A percentile compares a stretch with the other conserved stretches of the same genome.
Conservation (phyloP, 2,797 vertebrate genomes). For the Leptodactylus fallax region DNA sequence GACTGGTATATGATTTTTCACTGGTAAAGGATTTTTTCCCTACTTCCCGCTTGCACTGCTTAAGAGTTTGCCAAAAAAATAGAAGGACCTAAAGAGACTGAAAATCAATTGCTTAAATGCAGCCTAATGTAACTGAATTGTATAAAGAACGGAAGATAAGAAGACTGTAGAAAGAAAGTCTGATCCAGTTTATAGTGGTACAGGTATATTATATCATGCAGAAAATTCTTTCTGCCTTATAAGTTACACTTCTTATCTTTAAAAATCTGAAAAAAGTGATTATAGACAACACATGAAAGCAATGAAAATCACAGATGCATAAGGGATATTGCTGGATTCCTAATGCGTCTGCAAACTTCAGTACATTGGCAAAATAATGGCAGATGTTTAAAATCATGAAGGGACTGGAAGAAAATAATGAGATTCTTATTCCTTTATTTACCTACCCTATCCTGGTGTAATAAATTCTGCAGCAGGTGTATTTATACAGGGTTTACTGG, state of each 20-base stretch:
- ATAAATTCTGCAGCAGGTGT: conserved; percentile 26
- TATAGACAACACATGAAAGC: not conserved
- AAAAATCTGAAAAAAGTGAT: not conserved
- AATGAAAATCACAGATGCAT: not conserved
- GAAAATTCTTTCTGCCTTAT: not conserved
- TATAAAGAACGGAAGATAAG: no score
- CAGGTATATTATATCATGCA: not conserved
- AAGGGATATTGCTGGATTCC: not conserved
- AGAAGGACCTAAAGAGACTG: no score
- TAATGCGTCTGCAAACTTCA: conserved; percentile 1
- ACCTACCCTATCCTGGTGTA: not conserved
- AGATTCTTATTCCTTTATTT: conserved; percentile 24
- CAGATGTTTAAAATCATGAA: conserved; percentile 18
- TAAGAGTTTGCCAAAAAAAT: no score
- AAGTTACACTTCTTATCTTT: not conserved
- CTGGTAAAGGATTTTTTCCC: no score
- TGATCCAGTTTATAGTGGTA: not conserved
- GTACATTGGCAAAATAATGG: not conserved
- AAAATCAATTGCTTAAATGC: no score
- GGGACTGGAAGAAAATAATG: not conserved
- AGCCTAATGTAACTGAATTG: no score
- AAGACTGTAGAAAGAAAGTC: not conserved
- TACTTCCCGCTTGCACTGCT: no score
- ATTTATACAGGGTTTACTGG: conserved; percentile 33
- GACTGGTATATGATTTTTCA: no score